Conservation (phyloP, 2,113 vertebrate species). For the Butastur rufipennis region DNA sequence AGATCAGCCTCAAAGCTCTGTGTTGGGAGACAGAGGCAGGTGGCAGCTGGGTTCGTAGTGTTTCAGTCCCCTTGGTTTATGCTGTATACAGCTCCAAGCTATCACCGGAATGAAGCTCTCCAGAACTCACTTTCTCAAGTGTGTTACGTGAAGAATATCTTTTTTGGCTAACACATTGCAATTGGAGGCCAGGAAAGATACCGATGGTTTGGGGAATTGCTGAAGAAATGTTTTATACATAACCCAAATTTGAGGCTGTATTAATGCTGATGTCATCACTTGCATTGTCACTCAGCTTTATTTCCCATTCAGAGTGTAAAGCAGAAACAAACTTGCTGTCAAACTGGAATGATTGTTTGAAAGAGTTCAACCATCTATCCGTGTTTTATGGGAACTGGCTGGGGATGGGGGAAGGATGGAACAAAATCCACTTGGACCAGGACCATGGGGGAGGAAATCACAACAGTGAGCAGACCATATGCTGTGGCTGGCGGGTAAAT, state of each 20-base stretch:
- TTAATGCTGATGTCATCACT: not conserved
- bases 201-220: not conserved
- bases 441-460: not conserved
- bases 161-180: not conserved
- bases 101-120: not conserved
- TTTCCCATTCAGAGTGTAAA: not conserved
- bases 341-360: not conserved
- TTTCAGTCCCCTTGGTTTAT: not conserved
- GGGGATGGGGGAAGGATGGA: not conserved
- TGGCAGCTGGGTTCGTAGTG: fast-evolving
- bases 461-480: not conserved
- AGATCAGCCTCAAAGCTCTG: not conserved
- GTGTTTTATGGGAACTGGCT: not conserved
- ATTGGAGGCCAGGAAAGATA: not conserved
- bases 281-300: not conserved
- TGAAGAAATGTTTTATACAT: not conserved
- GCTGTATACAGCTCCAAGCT: not conserved
- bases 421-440: not conserved
- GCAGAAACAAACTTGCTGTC: not conserved
- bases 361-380: not conserved
- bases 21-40: not conserved
- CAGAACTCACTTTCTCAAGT: not conserved
- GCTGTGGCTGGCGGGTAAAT: not conserved
- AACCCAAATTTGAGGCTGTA: not conserved
- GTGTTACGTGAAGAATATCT: not conserved